Base-by-base conservation (phyloP, 2,113 vertebrate genomes). In the Puntigrus tetrazona region DNA sequence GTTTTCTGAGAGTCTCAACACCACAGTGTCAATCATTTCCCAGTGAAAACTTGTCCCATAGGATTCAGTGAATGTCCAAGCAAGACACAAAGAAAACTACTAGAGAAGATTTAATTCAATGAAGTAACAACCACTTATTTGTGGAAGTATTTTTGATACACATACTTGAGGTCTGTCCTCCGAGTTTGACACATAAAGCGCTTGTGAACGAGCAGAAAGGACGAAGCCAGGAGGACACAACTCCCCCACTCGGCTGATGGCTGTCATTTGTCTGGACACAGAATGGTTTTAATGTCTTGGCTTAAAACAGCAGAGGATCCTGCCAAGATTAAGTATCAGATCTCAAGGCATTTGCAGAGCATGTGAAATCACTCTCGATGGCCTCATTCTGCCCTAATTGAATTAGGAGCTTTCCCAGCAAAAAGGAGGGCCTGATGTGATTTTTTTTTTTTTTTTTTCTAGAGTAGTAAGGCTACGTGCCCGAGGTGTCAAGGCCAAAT, bases 291-390 rank as follows among this genome's bases (percentile, higher is more conserved):
- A 92, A 90, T 90, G 88, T 61, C 86, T 92, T 89, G 89, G 92
- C 90, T 94, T 92, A 88, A 91, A 92, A 90, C 87, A 91, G 85
- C 86, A 78, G 41, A 55, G 86, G 76, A 90, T 92, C 86, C 90
- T 91, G 91, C 91, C 92, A 92, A 92, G 92, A 92, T 90, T 90
- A 91, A 92, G 90, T 91, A 91, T 93, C 72, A 86, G 91, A 92
- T 94, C 90, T 92, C 85, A 86, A 88, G 85, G 88, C 88, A 90
- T 92, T 93, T 88, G 85, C 50, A 38, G 88, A 92, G 90, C 90
- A 89, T 92, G 90, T 92, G 91, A 92, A 92, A 91, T 92, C 87
- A 90, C 90, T 88, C 86, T 89, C 84, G 65, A 87, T 89, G 91
- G 88, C 89, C 89, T 91, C 90, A 91, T 91, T 90, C 90, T 80